Percentiles rank a stretch among this genome's conserved stretches.
Evolutionary conservation across 2,797 vertebrate genomes (phyloP).

Genomic region (Acipenser transmontanus): DNA sequence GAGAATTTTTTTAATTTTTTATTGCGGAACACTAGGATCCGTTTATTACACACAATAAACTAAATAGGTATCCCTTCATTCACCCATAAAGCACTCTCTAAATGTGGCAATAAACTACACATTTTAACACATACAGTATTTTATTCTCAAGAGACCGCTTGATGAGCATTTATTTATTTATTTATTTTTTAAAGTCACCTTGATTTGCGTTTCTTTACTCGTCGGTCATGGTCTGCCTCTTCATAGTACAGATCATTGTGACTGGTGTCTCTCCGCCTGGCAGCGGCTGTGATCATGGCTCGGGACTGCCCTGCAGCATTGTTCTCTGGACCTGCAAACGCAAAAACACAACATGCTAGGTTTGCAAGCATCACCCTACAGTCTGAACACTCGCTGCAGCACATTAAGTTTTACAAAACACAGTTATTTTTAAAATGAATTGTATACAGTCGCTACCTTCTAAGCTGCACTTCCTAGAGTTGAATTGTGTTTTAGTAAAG

Average conservation of each 20-base stretch:
- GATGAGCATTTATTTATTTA: too few species aligned
- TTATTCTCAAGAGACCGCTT: too few species aligned
- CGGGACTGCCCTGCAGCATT: conserved; percentile 78
- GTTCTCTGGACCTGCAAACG: conserved; percentile 69
- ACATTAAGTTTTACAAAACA: too few species aligned
- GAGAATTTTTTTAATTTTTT: neutral
- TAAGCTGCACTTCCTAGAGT: too few species aligned
- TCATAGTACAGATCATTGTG: conserved; percentile 95
- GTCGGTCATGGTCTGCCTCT: conserved; percentile 86
- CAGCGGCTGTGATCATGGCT: conserved; percentile 75
- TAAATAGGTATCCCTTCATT: too few species aligned
- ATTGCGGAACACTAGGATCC: neutral
- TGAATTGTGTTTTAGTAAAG: too few species aligned
- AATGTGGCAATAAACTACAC: too few species aligned
- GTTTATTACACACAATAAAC: too few species aligned
- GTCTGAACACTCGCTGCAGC: neutral
- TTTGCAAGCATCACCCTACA: neutral
- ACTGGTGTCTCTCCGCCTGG: conserved; percentile 79
- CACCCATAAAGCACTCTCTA: too few species aligned
- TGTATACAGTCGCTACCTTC: too few species aligned
- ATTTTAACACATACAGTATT: too few species aligned
- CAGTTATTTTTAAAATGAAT: too few species aligned
- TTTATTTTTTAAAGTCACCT: conserved; percentile 52
- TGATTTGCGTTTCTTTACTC: conserved; percentile 82
- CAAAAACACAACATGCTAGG: neutral